Base-by-base conservation (phyloP, 2,797 vertebrate genomes). In the Danio albolineatus region DNA sequence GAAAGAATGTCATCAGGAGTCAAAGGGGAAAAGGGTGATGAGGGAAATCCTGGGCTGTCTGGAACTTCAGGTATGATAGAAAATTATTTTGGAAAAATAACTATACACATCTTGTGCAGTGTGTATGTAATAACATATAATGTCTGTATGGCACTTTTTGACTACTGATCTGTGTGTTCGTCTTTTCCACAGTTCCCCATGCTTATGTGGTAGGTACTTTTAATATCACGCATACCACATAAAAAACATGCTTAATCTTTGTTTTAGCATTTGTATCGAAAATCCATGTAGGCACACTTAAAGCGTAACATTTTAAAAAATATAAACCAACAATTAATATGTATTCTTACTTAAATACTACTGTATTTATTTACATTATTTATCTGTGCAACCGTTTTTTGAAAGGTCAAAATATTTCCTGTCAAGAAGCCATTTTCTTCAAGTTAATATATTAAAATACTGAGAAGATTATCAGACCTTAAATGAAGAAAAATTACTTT, bases 11-110 rank as follows among this genome's bases (percentile, higher is more conserved):
- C 43, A 28, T 6, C 17, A 0, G 82, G 89, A 57, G 57, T 87
- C n/a, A 97, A 98, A 94, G 96, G 97, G 85, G 94, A 96, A 64
- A 97, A 96, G 86, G 96, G 96, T 83, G 95, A 97, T 10, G 85
- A 87, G 67, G 96, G 97, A 28, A 41, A 86, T 81, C 93, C 95
- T 36, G 96, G 96, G 85, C 94, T 94, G 78, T 92, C 94, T 28
- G 96, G 95, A 59, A 89, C 92, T 83, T 89, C 94, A 90, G 94
- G 96, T 97, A 73, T 49, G 17, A 9, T 36, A 46, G 21, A 60
- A 57, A 67, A 57, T 43, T 64, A 51, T 64, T 51, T 14, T 43
- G 36, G 5, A 51, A 65, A 65, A 41, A 21, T 14, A 51, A 53
- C 7, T 4, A 62, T 38, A 53, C 28, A 28, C n/a, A 36, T 17